Evolutionary conservation across 2,888 invertebrate species (phyloP).

Genomic region (Drosophila peninsularis): DNA sequence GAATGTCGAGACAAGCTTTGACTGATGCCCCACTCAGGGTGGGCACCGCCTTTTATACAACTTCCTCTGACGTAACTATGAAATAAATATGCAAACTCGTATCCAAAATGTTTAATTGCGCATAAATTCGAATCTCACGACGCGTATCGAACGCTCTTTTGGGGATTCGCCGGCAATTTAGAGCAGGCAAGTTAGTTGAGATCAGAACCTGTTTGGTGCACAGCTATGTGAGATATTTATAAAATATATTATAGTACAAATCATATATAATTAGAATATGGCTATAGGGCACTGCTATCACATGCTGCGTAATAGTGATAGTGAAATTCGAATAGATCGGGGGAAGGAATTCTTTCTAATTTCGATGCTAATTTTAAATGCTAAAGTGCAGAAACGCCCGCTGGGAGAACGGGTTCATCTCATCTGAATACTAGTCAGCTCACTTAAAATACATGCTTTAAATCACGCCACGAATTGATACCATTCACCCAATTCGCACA

Average conservation of each 20-base stretch:
- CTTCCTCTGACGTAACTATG: not conserved
- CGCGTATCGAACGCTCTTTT: no score
- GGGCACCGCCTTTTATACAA: conserved; percentile 36
- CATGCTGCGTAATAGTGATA: not conserved
- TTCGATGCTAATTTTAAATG: no score
- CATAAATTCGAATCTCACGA: no score
- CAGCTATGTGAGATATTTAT: no score
- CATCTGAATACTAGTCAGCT: not conserved
- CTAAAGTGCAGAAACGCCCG: not conserved
- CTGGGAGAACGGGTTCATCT: not conserved
- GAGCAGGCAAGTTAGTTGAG: no score
- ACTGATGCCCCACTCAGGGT: conserved; percentile 55
- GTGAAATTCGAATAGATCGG: not conserved
- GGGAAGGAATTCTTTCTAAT: not conserved
- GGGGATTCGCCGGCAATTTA: no score
- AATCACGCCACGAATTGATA: conserved; percentile 1
- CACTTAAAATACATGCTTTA: not conserved
- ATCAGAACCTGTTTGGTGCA: not conserved
- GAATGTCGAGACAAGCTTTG: conserved; percentile 50
- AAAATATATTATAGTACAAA: no score
- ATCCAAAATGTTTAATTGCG: not conserved
- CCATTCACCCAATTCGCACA: not conserved
- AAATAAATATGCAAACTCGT: not conserved
- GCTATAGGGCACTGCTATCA: not conserved
- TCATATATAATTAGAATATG: not conserved